phyloP scores from a whole-genome alignment of 2,797 vertebrate species.

The Notolepis coatsorum region DNA sequence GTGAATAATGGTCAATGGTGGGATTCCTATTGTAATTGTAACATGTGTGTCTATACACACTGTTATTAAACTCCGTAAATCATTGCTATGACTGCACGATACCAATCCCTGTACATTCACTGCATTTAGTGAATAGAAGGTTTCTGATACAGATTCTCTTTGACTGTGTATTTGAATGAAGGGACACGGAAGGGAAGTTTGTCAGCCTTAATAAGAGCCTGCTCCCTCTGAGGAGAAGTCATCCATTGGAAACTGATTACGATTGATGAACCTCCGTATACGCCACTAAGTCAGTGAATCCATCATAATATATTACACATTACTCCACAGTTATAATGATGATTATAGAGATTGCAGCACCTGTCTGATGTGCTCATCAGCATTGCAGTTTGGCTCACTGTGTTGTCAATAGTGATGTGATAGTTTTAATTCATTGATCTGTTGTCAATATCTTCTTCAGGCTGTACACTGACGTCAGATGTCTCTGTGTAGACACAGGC shows the following conservation, averaged over 20 bases:
- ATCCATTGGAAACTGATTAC: slow-evolving; percentile 66
- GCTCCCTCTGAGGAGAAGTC: slow-evolving; percentile 58
- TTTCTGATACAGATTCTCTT: not conserved
- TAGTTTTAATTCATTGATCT: not conserved
- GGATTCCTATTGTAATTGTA: too few relatives aligned
- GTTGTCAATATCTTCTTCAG: too few relatives aligned
- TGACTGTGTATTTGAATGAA: slow-evolving; percentile 27
- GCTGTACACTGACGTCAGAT: too few relatives aligned
- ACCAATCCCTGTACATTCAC: not conserved
- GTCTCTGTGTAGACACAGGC: too few relatives aligned
- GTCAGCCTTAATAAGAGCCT: slow-evolving; percentile 62
- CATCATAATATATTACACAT: slow-evolving; percentile 60
- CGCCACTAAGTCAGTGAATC: slow-evolving; percentile 53
- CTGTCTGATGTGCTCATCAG: slow-evolving; percentile 16
- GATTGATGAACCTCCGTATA: slow-evolving; percentile 70
- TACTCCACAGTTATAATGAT: slow-evolving; percentile 36
- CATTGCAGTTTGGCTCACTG: not conserved
- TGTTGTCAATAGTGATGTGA: slow-evolving; percentile 18
- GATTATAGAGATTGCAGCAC: slow-evolving; percentile 33
- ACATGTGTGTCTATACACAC: too few relatives aligned
- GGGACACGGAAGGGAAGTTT: slow-evolving; percentile 46
- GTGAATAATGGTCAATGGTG: too few relatives aligned
- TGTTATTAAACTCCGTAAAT: too few relatives aligned
- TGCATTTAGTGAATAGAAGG: not conserved
- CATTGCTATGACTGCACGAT: too few relatives aligned